phyloP scores from a whole-genome alignment of 2,888 invertebrate species.

The Acronicta aceris region DNA sequence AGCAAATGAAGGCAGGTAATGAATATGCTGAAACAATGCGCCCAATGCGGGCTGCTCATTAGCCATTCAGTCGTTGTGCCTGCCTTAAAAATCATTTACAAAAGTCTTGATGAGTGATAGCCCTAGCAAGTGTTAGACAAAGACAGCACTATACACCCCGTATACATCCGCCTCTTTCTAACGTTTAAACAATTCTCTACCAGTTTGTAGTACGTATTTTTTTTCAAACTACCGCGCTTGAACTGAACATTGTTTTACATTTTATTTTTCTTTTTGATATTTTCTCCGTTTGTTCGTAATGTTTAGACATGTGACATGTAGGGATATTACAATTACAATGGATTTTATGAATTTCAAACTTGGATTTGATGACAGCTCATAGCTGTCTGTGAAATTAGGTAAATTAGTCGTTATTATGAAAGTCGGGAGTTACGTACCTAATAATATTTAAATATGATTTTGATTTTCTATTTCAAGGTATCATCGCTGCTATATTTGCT shows the following conservation, averaged over 20 bases:
- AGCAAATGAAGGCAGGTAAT: constrained; percentile 82
- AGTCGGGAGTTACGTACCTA: constrained; percentile 3
- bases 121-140: constrained; percentile 38
- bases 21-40: constrained; percentile 85
- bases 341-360: constrained; percentile 25
- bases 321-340: constrained; percentile 22
- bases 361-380: constrained; percentile 42
- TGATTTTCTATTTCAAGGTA: too few species aligned
- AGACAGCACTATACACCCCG: background rate
- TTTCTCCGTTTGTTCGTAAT: constrained; percentile 6
- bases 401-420: constrained; percentile 28
- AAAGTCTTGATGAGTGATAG: constrained; percentile 81
- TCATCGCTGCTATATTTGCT: too few species aligned
- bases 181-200: background rate
- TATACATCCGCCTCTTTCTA: background rate
- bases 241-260: constrained; percentile 59
- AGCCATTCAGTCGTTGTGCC: constrained; percentile 80
- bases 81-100: constrained; percentile 83
- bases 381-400: constrained; percentile 29
- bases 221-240: constrained; percentile 60
- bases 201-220: constrained; percentile 54
- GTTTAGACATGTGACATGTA: constrained; percentile 32
- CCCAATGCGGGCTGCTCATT: constrained; percentile 80
- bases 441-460: constrained; percentile 2
- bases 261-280: constrained; percentile 39